Evolutionary conservation across 2,797 vertebrate genomes (phyloP), one percentile per base, ranked within the genome.

Genomic region (Gobio occitaniae): DNA sequence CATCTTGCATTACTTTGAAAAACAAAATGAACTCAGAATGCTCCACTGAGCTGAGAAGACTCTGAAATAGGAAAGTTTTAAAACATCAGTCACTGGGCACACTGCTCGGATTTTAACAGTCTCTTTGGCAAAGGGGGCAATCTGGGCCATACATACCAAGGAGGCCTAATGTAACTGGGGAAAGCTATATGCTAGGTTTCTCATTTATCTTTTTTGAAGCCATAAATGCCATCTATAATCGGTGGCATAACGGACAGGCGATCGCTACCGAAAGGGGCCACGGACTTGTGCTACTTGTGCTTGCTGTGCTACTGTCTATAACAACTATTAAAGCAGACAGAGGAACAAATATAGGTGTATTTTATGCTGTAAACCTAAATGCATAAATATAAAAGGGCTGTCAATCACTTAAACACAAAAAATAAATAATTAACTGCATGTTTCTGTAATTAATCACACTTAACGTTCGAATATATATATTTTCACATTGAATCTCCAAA

Each of bases 21-120:
- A 87, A 82, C 75, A 65, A 85, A 87, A 87, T 87, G 84, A 85
- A 79, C 79, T 87, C 74, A 9, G 69, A 74, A 78, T 82, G 81
- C 83, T 85, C 86, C 80, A 82, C 56, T 82, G 83, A 76, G 84
- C 86, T 79, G 78, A 83, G 59, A 85, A 85, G 84, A 70, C 80
- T 68, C 68, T 75, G 84, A 87, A 85, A 85, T 80, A 74, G 79
- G 66, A 85, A 54, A 82, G 68, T 82, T 87, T 78, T 71, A 76
- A 77, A 63, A 68, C 66, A 85, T 87, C 71, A 54, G 70, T 87
- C 77, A 61, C 76, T 48, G 70, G 61, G 72, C 61, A 32, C 38
- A 21, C 25, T 75, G 69, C 29, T 78, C 61, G 12, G 50, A 80
- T 84, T 84, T 52, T 80, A 71, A 80, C 61, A 17, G 48, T 29